These are phyloP conservation scores for Achroia grisella DNA, from an alignment of 1,140 invertebrate genomes.

Conservation along the genomic window DNA sequence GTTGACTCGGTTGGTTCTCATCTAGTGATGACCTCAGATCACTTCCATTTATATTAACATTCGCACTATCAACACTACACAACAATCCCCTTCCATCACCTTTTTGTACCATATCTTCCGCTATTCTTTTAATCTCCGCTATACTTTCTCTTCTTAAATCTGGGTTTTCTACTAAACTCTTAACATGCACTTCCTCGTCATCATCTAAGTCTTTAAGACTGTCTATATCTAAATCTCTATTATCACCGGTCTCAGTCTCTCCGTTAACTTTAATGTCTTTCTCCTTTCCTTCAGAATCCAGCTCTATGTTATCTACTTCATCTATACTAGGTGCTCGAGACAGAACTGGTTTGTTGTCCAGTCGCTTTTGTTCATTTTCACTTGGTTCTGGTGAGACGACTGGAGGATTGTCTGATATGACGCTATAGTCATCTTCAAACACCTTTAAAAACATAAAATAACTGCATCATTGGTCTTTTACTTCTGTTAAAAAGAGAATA, in stretches of 20 bases:
- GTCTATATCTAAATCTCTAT: constrained; percentile 46
- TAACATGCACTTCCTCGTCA: constrained; percentile 50
- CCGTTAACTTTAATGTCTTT: constrained; percentile 48
- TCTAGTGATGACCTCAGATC: constrained; percentile 43
- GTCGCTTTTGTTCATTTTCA: constrained; percentile 58
- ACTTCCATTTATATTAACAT: constrained; percentile 49
- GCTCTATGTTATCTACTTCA: constrained; percentile 67
- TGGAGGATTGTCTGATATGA: constrained; percentile 72
- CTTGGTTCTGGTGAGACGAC: constrained; percentile 65
- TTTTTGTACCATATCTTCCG: constrained; percentile 65
- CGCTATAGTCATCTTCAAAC: constrained; percentile 75
- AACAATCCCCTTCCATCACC: constrained; percentile 51
- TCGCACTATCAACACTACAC: constrained; percentile 59
- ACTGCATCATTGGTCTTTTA: too few species aligned
- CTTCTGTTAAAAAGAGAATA: too few species aligned
- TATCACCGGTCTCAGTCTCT: constrained; percentile 56
- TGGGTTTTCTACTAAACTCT: constrained; percentile 61
- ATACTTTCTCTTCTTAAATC: constrained; percentile 63
- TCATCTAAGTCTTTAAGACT: constrained; percentile 50
- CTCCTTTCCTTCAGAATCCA: constrained; percentile 54
- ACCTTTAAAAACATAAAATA: constrained; percentile 47
- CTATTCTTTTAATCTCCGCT: constrained; percentile 64
- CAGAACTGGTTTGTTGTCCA: constrained; percentile 49
- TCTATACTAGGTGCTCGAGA: constrained; percentile 63
- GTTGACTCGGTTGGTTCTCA: constrained; percentile 25